Conservation (phyloP, 2,113 vertebrate genomes). For the Pterocles gutturalis region DNA sequence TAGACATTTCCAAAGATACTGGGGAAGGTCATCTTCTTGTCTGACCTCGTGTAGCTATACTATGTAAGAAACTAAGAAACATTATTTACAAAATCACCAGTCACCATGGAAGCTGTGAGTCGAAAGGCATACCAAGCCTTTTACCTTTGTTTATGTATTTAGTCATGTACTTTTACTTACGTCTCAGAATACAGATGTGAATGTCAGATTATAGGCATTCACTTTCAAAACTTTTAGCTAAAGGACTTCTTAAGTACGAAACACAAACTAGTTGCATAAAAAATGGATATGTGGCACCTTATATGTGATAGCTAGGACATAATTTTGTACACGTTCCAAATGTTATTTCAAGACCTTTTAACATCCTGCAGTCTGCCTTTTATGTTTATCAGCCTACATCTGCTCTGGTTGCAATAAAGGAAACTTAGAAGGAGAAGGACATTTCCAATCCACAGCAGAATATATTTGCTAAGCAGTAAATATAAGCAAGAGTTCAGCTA, state of each 20-base stretch:
- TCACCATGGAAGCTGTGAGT: not conserved
- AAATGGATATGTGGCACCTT: not conserved
- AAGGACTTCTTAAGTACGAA: not conserved
- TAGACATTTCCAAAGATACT: not conserved
- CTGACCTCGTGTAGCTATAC: not conserved
- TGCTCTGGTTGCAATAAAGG: not conserved
- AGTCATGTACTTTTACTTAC: not conserved
- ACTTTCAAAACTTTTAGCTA: not conserved
- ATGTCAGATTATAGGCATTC: not conserved
- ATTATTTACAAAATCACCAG: not conserved
- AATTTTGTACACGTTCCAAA: not conserved
- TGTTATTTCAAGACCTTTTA: constrained; percentile 17
- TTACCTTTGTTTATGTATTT: not conserved
- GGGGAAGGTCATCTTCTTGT: not conserved
- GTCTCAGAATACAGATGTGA: not conserved
- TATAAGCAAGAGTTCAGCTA: not conserved
- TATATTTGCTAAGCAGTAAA: not conserved
- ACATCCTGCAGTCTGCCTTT: not conserved
- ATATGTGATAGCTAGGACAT: not conserved
- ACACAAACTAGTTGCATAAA: not conserved
- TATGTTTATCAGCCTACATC: not conserved
- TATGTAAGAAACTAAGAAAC: not conserved
- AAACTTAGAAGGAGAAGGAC: not conserved
- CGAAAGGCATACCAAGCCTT: not conserved
- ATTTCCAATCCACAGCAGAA: not conserved